These are phyloP conservation scores for Diabrotica virgifera DNA, from an alignment of 1,140 invertebrate species.

Conservation along the genomic window DNA sequence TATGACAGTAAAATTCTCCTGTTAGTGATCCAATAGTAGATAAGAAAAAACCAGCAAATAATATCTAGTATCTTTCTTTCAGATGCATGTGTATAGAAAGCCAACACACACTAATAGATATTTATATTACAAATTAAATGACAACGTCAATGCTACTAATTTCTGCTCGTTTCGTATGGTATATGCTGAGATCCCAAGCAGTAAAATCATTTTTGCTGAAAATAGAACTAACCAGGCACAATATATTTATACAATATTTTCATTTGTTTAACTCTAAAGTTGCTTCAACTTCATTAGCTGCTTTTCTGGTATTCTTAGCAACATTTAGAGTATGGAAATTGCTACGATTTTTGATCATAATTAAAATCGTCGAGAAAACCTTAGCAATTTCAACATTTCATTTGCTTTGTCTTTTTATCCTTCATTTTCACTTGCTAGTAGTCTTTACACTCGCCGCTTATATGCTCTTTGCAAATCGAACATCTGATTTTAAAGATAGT, in stretches of 20 bases:
- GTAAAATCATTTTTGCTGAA: constrained; percentile 19
- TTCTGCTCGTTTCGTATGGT: constrained; percentile 18
- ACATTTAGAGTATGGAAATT: constrained; percentile 37
- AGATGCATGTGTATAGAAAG: no score
- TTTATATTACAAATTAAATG: no score
- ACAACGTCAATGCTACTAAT: constrained; percentile 24
- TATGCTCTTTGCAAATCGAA: constrained; percentile 24
- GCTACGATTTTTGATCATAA: constrained; percentile 30
- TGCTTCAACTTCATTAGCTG: constrained; percentile 24
- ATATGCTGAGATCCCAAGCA: constrained; percentile 9
- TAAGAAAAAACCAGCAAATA: no score
- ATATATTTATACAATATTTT: constrained; percentile 36
- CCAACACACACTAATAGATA: no score
- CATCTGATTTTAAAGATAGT: constrained; percentile 26
- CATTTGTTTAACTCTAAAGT: constrained; percentile 28
- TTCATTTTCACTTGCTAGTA: constrained; percentile 25
- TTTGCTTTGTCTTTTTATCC: constrained; percentile 23
- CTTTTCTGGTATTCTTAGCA: constrained; percentile 30
- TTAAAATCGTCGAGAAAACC: constrained; percentile 34
- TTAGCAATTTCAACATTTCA: constrained; percentile 14
- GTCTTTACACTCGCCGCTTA: constrained; percentile 24
- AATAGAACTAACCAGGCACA: constrained; percentile 30
- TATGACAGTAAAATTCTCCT: no score
- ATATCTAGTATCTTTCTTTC: no score
- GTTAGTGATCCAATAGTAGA: no score